Evolutionary conservation across 2,888 invertebrate genomes (phyloP).

Genomic region (Dicranocentrus wangi): DNA sequence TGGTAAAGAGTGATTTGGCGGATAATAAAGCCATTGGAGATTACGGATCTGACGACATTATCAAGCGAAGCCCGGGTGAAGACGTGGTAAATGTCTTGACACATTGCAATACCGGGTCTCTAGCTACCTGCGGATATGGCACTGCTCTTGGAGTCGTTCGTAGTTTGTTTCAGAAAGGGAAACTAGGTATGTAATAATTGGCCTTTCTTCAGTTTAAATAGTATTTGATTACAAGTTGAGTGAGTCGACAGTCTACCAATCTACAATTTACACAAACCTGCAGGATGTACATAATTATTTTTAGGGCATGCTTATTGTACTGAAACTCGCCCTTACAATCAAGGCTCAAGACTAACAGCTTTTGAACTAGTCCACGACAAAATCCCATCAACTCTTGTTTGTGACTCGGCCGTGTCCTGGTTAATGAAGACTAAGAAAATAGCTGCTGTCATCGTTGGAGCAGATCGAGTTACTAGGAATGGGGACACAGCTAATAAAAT

Average conservation of each 20-base stretch:
- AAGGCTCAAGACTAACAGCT: conserved; percentile 94
- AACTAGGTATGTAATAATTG: conserved; percentile 80
- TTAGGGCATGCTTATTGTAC: conserved; percentile 94
- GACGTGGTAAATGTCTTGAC: conserved; percentile 86
- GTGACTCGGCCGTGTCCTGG: conserved; percentile 96
- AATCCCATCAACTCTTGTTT: conserved; percentile 92
- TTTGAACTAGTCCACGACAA: conserved; percentile 94
- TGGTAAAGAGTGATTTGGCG: conserved; percentile 64
- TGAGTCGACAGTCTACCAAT: no score
- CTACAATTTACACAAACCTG: no score
- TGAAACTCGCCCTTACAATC: conserved; percentile 98
- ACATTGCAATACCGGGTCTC: conserved; percentile 99
- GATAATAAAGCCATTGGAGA: conserved; percentile 88
- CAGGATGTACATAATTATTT: no score
- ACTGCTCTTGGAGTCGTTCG: conserved; percentile 98
- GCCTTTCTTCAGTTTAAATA: background rate
- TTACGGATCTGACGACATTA: conserved; percentile 86
- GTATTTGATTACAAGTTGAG: no score
- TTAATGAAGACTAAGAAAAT: conserved; percentile 89
- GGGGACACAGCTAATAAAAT: conserved; percentile 99
- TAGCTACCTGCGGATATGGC: conserved; percentile 98
- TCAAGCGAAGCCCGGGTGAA: conserved; percentile 74
- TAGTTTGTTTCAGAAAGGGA: conserved; percentile 82
- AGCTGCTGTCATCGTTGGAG: conserved; percentile 96
- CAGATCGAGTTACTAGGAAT: conserved; percentile 95